These are phyloP conservation scores for Homalodisca vitripennis DNA, from an alignment of 1,140 invertebrate species.

Conservation along the genomic window DNA sequence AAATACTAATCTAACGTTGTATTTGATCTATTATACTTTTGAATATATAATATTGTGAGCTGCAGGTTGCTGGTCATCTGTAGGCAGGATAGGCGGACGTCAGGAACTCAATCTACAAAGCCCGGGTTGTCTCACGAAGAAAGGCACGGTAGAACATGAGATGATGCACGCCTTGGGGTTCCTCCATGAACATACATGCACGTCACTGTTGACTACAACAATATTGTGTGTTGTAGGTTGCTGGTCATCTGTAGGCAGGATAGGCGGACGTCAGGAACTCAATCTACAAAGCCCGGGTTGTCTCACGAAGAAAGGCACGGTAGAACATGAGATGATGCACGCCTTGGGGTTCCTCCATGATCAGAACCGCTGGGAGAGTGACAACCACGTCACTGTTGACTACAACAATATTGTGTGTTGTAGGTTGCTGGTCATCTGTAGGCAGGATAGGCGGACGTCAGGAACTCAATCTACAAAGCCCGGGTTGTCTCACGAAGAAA, in stretches of 20 bases:
- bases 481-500: slow-evolving; percentile 69
- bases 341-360: slow-evolving; percentile 84
- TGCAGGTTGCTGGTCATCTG: too few species aligned
- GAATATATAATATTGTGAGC: too few species aligned
- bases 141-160: too few species aligned
- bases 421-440: slow-evolving; percentile 70
- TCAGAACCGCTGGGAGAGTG: slow-evolving; percentile 77
- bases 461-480: slow-evolving; percentile 64
- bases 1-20: too few species aligned
- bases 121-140: too few species aligned
- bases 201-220: too few species aligned
- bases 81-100: too few species aligned
- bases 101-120: too few species aligned
- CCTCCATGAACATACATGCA: too few species aligned
- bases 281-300: slow-evolving; percentile 75
- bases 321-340: slow-evolving; percentile 85
- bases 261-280: slow-evolving; percentile 56
- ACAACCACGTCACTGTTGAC: slow-evolving; percentile 67
- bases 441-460: slow-evolving; percentile 56
- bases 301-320: slow-evolving; percentile 66
- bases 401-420: slow-evolving; percentile 71
- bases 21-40: too few species aligned
- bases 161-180: too few species aligned
- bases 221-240: too few species aligned
- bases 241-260: slow-evolving; percentile 58